Evolutionary conservation across 2,113 vertebrate species (phyloP), one percentile per base, ranked within the genome.

Genomic region (Corythoichthys intestinalis): DNA sequence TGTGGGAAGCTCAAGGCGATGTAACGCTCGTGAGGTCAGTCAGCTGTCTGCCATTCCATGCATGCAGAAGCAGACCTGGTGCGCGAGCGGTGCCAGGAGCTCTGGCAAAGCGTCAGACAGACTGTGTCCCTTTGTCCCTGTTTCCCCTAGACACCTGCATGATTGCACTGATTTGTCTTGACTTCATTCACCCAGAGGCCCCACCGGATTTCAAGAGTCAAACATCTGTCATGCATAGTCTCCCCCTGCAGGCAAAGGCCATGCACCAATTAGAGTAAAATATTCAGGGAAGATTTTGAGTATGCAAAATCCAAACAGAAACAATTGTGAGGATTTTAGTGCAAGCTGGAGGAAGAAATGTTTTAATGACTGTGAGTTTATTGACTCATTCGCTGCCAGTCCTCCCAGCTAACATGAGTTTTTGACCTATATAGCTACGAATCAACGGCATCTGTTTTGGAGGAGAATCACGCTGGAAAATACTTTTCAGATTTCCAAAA

Each of bases 81-180:
- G 80, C 80, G 83, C 76, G 39, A 75, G 72, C 74, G 52, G 72
- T 39, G 83, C 85, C 83, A 85, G 79, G 66, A 83, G 79, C 85
- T 77, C 68, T 46, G 57, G 70, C 53, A 5, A 66, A 74, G 78
- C 63, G 57, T 70, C 78, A 71, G 59, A 77, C 80, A 85, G 78
- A 59, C 73, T 71, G 75, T 82, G 72, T 81, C 73, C 83, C 79
- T 83, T 85, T 91, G 88, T 89, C 89, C 90, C 70, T 72, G 4
- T 84, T 81, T 78, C 81, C 81, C 67, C 68, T 49, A 77, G 88
- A 80, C 86, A 91, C 88, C 89, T 89, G 87, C 87, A 72, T 85
- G 85, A 86, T 83, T 86, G 84, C 86, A 87, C 84, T 84, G 87
- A 87, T 91, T 90, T 88, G 79, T 85, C 80, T 85, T 83, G 77